A percentile compares a stretch with the other conserved stretches of the same genome.
Evolutionary conservation across 2,797 vertebrate species (phyloP).

Genomic region (Rachycentron canadum): DNA sequence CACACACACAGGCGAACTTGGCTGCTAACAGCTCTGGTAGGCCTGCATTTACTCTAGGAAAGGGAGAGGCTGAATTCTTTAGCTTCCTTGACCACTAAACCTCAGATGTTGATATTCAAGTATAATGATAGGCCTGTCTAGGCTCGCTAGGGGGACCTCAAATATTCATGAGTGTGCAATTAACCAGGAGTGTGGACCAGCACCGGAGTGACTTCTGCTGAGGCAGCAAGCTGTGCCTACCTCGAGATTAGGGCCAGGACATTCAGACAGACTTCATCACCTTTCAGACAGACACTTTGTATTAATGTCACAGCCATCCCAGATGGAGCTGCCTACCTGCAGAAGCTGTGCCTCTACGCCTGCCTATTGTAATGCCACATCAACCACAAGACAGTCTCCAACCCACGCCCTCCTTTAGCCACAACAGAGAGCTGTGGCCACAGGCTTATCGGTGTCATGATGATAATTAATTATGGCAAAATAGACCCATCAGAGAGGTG

Average conservation of each 20-base stretch:
- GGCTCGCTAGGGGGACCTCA: slow-evolving; percentile 59
- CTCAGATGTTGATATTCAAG: slow-evolving; percentile 71
- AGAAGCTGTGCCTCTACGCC: slow-evolving; percentile 12
- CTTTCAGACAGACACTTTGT: slow-evolving; percentile 56
- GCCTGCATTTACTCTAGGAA: slow-evolving; percentile 66
- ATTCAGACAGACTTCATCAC: slow-evolving; percentile 59
- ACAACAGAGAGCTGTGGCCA: slow-evolving; percentile 42
- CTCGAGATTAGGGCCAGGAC: slow-evolving; percentile 51
- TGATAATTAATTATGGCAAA: slow-evolving; percentile 81
- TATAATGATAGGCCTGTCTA: slow-evolving; percentile 75
- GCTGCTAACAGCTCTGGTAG: slow-evolving; percentile 47
- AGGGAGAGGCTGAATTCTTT: slow-evolving; percentile 74
- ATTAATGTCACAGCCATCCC: slow-evolving; percentile 50
- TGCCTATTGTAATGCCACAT: too few relatives aligned
- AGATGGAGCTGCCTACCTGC: slow-evolving; percentile 33
- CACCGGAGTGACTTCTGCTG: slow-evolving; percentile 57
- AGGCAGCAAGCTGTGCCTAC: slow-evolving; percentile 55
- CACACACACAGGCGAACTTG: slow-evolving; percentile 17
- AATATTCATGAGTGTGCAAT: slow-evolving; percentile 77
- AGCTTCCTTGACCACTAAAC: slow-evolving; percentile 65
- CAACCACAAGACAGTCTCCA: slow-evolving; percentile 27
- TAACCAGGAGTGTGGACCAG: slow-evolving; percentile 36
- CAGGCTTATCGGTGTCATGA: slow-evolving; percentile 65
- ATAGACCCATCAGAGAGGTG: slow-evolving; percentile 75
- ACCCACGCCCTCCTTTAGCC: too few relatives aligned